These are phyloP conservation scores for Cephalotes varians DNA, from an alignment of 2,888 invertebrate genomes.

Conservation along the genomic window DNA sequence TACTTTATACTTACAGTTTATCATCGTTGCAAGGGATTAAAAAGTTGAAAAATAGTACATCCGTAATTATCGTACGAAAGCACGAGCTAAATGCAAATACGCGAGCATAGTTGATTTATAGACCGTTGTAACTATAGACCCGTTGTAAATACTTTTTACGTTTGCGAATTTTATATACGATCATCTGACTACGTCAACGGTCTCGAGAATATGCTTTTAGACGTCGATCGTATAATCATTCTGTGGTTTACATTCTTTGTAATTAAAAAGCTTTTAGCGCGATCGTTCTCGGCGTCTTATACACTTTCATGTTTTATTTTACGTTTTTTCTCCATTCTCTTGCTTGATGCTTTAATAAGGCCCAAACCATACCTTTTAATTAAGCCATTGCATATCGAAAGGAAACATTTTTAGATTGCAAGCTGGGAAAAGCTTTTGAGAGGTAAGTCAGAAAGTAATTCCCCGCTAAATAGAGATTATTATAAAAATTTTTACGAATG, in stretches of 20 bases:
- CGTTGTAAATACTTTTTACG: neutral
- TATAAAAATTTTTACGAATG: slow-evolving; percentile 7
- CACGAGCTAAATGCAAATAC: neutral
- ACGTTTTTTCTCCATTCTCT: slow-evolving; percentile 9
- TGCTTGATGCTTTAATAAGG: slow-evolving; percentile 37
- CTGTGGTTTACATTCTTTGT: slow-evolving; percentile 51
- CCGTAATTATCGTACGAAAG: neutral
- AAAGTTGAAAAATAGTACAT: neutral
- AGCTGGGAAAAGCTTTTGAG: slow-evolving; percentile 5
- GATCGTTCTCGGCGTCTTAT: slow-evolving; percentile 33
- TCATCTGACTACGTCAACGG: neutral
- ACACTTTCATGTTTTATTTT: slow-evolving; percentile 21
- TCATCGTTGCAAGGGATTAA: neutral
- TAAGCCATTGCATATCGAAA: slow-evolving; percentile 35
- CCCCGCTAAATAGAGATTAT: slow-evolving; percentile 5
- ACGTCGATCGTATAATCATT: slow-evolving; percentile 50
- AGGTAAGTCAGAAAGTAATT: slow-evolving; percentile 4
- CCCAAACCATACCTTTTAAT: slow-evolving; percentile 21
- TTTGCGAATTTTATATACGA: slow-evolving; percentile 12
- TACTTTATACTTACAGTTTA: neutral
- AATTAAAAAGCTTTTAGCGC: slow-evolving; percentile 66
- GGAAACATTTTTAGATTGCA: slow-evolving; percentile 20
- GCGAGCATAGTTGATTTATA: neutral
- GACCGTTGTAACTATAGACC: neutral
- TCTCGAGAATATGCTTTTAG: slow-evolving; percentile 13